Evolutionary conservation across 1,140 invertebrate species (phyloP).

Genomic region (Brachionus manjavacas): DNA sequence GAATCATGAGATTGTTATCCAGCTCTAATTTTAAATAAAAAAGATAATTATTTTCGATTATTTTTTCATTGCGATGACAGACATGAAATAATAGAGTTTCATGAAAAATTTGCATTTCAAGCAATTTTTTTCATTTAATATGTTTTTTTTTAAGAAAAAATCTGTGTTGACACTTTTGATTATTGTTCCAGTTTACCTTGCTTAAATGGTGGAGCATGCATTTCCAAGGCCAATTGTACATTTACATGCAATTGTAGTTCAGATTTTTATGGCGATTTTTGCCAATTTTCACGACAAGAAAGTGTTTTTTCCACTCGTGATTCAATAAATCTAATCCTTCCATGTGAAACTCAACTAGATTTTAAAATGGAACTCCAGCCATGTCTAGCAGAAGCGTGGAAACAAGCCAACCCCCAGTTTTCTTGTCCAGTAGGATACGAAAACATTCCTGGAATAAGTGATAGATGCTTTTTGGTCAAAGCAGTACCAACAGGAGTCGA

Average conservation of each 20-base stretch:
- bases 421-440: neutral
- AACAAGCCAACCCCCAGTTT: constrained; percentile 8
- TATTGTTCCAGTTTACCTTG: constrained; percentile 63
- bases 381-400: constrained; percentile 10
- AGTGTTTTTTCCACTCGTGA: neutral
- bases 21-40: too few species aligned
- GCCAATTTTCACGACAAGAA: neutral
- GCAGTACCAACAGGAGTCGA: neutral
- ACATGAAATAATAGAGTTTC: too few species aligned
- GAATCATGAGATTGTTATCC: too few species aligned
- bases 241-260: constrained; percentile 34
- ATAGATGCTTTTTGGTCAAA: neutral
- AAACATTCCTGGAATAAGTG: neutral
- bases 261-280: neutral
- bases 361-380: constrained; percentile 8
- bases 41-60: too few species aligned
- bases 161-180: neutral
- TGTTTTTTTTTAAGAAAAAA: constrained; percentile 1
- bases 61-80: too few species aligned
- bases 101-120: neutral
- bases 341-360: neutral
- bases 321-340: neutral
- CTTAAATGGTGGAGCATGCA: constrained; percentile 76
- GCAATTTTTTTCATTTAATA: neutral
- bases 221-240: constrained; percentile 43